phyloP scores from a whole-genome alignment of 2,113 vertebrate species.

The Odontesthes bonariensis region DNA sequence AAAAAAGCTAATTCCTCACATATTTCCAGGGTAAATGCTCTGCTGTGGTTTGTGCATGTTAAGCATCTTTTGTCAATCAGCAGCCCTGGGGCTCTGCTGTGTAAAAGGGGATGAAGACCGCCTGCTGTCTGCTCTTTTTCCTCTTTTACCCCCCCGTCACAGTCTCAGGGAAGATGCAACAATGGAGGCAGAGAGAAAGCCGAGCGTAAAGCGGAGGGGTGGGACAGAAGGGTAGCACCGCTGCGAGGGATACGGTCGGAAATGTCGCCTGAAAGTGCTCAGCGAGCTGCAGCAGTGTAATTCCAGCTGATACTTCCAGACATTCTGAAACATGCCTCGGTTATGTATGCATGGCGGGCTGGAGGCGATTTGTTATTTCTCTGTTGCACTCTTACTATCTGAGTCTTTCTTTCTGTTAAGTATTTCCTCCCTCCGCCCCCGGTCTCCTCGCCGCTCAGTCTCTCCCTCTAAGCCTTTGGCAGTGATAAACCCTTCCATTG shows the following conservation, averaged over 20 bases:
- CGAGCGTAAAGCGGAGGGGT: slow-evolving; percentile 18
- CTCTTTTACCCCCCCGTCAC: slow-evolving; percentile 21
- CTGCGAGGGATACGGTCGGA: slow-evolving; percentile 48
- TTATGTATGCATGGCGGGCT: slow-evolving; percentile 43
- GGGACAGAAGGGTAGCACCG: slow-evolving; percentile 33
- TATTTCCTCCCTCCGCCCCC: slow-evolving; percentile 12
- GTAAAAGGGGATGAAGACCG: slow-evolving; percentile 15
- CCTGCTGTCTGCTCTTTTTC: slow-evolving; percentile 32
- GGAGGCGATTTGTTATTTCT: slow-evolving; percentile 34
- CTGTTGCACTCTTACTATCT: slow-evolving; percentile 35
- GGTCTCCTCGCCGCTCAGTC: slow-evolving; percentile 16
- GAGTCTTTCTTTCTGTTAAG: slow-evolving; percentile 28
- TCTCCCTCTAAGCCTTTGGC: slow-evolving; percentile 40
- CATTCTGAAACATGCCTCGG: slow-evolving; percentile 47
- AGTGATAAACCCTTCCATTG: slow-evolving; percentile 74
- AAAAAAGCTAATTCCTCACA: background rate
- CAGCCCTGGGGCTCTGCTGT: background rate
- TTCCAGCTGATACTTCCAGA: slow-evolving; percentile 43
- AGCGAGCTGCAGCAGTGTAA: slow-evolving; percentile 49
- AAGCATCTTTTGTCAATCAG: slow-evolving; percentile 1
- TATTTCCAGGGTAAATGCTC: slow-evolving; percentile 8
- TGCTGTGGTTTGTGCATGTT: slow-evolving; percentile 23
- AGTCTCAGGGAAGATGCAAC: slow-evolving; percentile 10
- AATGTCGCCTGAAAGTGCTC: slow-evolving; percentile 48
- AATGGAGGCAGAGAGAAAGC: slow-evolving; percentile 20